Conservation (phyloP, 2,113 vertebrate species). For the Cyprinus carpio region DNA sequence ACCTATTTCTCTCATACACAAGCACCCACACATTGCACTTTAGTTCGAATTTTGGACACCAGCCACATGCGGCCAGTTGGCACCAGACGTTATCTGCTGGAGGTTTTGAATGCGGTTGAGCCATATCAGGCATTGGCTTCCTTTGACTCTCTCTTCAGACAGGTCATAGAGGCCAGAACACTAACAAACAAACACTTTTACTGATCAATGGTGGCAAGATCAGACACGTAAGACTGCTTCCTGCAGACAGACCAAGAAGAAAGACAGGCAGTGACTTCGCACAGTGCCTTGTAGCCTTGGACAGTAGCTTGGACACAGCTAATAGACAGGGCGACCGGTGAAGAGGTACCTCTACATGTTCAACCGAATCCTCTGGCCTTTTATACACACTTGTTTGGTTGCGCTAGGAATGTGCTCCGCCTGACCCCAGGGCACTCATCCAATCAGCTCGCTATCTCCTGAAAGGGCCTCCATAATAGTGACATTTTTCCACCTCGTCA, state of each 20-base stretch:
- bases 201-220: constrained; percentile 38
- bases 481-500: constrained; percentile 85
- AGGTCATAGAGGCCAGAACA: constrained; percentile 10
- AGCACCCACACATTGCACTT: constrained; percentile 15
- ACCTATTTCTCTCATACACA: not conserved
- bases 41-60: constrained; percentile 21
- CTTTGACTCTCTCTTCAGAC: constrained; percentile 13
- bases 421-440: constrained; percentile 81
- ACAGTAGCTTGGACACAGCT: constrained; percentile 55
- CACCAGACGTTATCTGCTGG: not conserved
- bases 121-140: constrained; percentile 9
- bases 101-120: not conserved
- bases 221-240: constrained; percentile 1
- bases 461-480: constrained; percentile 82
- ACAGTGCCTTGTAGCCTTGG: constrained; percentile 42
- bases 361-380: constrained; percentile 75
- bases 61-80: not conserved
- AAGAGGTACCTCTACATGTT: constrained; percentile 63
- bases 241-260: constrained; percentile 46
- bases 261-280: constrained; percentile 15
- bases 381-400: constrained; percentile 77
- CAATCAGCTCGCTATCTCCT: constrained; percentile 82
- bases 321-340: constrained; percentile 63
- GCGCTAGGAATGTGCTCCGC: constrained; percentile 72
- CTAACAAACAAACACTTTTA: constrained; percentile 5